Base-by-base conservation (phyloP, 2,113 vertebrate genomes). In the Girardinichthys multiradiatus region DNA sequence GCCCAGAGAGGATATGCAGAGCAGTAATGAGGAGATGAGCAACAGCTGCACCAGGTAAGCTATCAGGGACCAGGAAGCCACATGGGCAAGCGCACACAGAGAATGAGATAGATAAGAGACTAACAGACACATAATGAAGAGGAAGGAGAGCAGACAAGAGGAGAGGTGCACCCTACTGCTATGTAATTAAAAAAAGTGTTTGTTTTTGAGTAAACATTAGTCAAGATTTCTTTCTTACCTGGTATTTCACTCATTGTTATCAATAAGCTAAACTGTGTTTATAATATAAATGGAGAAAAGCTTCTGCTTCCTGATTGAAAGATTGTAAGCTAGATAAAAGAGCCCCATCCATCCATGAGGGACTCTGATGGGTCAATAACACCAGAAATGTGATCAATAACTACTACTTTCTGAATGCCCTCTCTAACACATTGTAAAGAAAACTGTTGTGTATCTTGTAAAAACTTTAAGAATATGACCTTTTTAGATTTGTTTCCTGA, bases 31-130 rank as follows among this genome's bases (percentile, higher is more conserved):
- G 63, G 26, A 67, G 42, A 48, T 67, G 42, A 67, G 28, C 28
- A 67, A 54, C 65, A 67, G 42, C 65, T 54, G 42, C 28, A 31
- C 65, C 42, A 54, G 65, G 65, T 51, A 6, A 54, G 65, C 65
- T 33, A 31, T 21, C 37, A 33, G 65, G 42, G 65, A 67, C 65
- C 11, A 13, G 65, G 45, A 51, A 54, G 19, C 28, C 42, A 67
- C 14, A 24, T 4, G 15, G 4, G 42, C 0, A 21, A 51, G 12
- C 24, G 31, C 65, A 54, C 1, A 21, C 28, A 31, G 21, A 66
- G 8, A 48, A 10, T 48, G 4, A 31, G 45, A 67, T 17, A 24
- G 29, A 67, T 42, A 64, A 64, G 35, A 26, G 39, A 24, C 62
- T 28, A 24, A 51, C 28, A 54, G 29, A 42, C n/a, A 54, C 5